phyloP scores from a whole-genome alignment of 2,797 vertebrate genomes.

The Vultur gryphus region DNA sequence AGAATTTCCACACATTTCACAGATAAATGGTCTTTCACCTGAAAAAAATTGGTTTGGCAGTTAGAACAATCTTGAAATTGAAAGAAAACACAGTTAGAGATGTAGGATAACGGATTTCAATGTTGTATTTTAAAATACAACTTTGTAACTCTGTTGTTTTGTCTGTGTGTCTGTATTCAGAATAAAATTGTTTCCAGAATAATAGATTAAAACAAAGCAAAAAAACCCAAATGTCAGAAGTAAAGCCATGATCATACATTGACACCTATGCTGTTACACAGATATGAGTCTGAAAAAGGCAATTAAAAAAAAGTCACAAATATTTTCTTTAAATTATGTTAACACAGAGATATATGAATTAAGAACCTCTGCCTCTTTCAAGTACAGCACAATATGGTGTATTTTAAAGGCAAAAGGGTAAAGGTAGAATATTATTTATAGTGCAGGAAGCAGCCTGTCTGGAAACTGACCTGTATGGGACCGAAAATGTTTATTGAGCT shows the following conservation, averaged over 20 bases:
- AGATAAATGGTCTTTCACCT: constrained; percentile 94
- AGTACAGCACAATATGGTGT: neutral
- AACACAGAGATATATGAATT: neutral
- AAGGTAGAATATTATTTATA: constrained; percentile 51
- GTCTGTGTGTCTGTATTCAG: neutral
- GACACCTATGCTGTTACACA: neutral
- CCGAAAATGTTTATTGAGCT: constrained; percentile 94
- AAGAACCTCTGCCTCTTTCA: constrained; percentile 1
- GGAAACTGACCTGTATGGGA: constrained; percentile 89
- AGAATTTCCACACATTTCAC: constrained; percentile 93
- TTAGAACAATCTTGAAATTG: neutral
- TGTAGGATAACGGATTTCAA: neutral
- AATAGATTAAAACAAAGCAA: neutral
- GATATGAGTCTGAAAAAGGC: neutral
- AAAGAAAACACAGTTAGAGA: neutral
- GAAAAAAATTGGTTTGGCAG: constrained; percentile 35
- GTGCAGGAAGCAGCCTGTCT: constrained; percentile 49
- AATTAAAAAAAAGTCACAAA: neutral
- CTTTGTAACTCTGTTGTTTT: neutral
- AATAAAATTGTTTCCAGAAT: neutral
- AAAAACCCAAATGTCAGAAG: neutral
- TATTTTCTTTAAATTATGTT: neutral
- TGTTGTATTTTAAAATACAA: neutral
- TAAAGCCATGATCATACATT: neutral
- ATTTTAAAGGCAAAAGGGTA: constrained; percentile 56